These are phyloP conservation scores for Sebastes kiyomatsui DNA, from an alignment of 2,797 vertebrate genomes.

Conservation along the genomic window DNA sequence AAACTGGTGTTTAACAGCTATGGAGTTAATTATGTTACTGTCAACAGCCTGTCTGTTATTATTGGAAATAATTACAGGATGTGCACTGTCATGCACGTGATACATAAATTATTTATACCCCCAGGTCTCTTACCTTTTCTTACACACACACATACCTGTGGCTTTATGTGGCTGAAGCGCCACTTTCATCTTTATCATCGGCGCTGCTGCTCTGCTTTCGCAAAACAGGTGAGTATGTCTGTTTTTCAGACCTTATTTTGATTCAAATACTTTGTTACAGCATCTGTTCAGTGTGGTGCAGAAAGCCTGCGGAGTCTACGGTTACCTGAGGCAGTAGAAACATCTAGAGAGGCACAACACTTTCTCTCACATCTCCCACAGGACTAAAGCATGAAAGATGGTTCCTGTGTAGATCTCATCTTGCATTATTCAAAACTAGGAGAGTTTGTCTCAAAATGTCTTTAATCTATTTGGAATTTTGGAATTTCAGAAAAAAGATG, in stretches of 20 bases:
- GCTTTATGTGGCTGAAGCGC: slow-evolving; percentile 17
- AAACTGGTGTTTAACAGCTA: background rate
- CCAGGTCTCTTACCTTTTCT: slow-evolving; percentile 54
- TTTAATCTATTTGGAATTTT: background rate
- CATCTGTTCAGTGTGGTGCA: background rate
- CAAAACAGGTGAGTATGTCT: slow-evolving; percentile 54
- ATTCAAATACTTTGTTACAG: background rate
- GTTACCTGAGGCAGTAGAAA: slow-evolving; percentile 21
- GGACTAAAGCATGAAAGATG: background rate
- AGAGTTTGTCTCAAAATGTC: background rate
- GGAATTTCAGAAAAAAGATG: background rate
- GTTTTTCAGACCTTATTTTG: background rate
- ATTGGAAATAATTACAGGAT: slow-evolving; percentile 13
- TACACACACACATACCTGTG: slow-evolving; percentile 13
- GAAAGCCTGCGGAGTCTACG: background rate
- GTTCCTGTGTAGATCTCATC: background rate
- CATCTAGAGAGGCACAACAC: background rate
- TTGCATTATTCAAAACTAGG: background rate
- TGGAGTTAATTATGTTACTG: background rate
- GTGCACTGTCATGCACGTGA: slow-evolving; percentile 30
- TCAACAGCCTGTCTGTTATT: background rate
- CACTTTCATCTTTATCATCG: background rate
- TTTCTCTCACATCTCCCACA: background rate
- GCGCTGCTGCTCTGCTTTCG: background rate
- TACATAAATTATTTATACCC: slow-evolving; percentile 73